phyloP scores from a whole-genome alignment of 2,888 invertebrate species.

The Plebejus anna region DNA sequence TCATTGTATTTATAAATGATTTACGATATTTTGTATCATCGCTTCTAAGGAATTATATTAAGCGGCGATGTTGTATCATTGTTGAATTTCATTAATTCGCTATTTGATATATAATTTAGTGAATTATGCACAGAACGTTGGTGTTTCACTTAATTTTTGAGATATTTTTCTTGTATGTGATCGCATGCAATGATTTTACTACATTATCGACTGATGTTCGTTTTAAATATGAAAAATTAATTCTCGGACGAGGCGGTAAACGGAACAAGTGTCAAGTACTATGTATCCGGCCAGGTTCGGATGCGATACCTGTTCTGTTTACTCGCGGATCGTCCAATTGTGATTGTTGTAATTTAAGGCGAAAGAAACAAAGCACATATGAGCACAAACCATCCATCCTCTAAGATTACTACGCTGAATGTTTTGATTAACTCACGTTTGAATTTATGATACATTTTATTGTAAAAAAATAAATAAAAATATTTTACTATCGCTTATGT shows the following conservation, averaged over 20 bases:
- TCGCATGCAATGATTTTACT: slow-evolving; percentile 71
- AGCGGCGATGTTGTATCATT: slow-evolving; percentile 63
- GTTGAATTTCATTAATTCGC: slow-evolving; percentile 68
- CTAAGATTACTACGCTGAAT: slow-evolving; percentile 71
- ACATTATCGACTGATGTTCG: slow-evolving; percentile 69
- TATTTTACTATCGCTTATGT: slow-evolving; percentile 78
- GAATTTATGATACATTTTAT: slow-evolving; percentile 80
- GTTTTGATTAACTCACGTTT: slow-evolving; percentile 77
- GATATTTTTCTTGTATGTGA: slow-evolving; percentile 70
- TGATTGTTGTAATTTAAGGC: slow-evolving; percentile 73
- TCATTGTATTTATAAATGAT: slow-evolving; percentile 61
- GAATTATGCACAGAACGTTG: slow-evolving; percentile 77
- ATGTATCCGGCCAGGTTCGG: slow-evolving; percentile 30
- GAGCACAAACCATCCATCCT: slow-evolving; percentile 79
- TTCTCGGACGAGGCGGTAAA: slow-evolving; percentile 51
- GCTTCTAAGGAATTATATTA: slow-evolving; percentile 55
- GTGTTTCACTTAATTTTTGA: slow-evolving; percentile 77
- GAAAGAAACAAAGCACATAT: slow-evolving; percentile 72
- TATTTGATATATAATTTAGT: slow-evolving; percentile 63
- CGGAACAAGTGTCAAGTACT: slow-evolving; percentile 36
- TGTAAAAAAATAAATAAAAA: slow-evolving; percentile 65
- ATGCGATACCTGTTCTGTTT: slow-evolving; percentile 39
- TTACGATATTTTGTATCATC: slow-evolving; percentile 59
- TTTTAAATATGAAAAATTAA: slow-evolving; percentile 56
- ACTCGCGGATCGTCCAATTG: slow-evolving; percentile 53